A percentile compares a stretch with the other conserved stretches of the same genome.
Evolutionary conservation across 2,113 vertebrate genomes (phyloP).

Genomic region (Poeciliopsis retropinna): DNA sequence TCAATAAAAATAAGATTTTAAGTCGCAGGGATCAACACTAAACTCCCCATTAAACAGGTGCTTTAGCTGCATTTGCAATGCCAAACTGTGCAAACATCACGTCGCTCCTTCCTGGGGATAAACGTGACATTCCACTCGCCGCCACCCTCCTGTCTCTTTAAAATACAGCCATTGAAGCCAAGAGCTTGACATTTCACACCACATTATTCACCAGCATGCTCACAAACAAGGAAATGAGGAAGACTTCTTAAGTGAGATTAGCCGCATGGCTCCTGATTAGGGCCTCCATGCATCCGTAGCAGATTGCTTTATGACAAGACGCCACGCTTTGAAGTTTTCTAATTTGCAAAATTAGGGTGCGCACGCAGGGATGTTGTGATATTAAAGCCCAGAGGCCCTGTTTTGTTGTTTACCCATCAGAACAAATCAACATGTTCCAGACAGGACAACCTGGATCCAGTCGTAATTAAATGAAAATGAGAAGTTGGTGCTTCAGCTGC

Average conservation of each 20-base stretch:
- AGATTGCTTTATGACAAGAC: slow-evolving; percentile 44
- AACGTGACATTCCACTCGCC: slow-evolving; percentile 22
- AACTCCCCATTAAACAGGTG: not conserved
- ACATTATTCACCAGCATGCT: slow-evolving; percentile 69
- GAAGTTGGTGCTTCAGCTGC: slow-evolving; percentile 33
- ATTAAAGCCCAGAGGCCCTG: slow-evolving; percentile 28
- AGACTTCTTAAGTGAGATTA: slow-evolving; percentile 62
- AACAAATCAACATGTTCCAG: slow-evolving; percentile 62
- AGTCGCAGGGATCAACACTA: slow-evolving; percentile 14
- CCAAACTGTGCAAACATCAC: slow-evolving; percentile 24
- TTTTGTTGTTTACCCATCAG: slow-evolving; percentile 52
- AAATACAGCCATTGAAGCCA: slow-evolving; percentile 31
- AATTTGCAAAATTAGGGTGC: slow-evolving; percentile 34
- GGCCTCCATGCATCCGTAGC: slow-evolving; percentile 29
- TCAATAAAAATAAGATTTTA: slow-evolving; percentile 16
- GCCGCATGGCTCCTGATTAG: slow-evolving; percentile 37
- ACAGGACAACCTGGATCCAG: slow-evolving; percentile 53
- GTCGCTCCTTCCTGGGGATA: slow-evolving; percentile 6
- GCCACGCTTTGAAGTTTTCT: slow-evolving; percentile 55
- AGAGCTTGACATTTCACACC: slow-evolving; percentile 66
- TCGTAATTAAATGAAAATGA: slow-evolving; percentile 69
- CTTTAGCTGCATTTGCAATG: slow-evolving; percentile 12
- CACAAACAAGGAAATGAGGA: slow-evolving; percentile 65
- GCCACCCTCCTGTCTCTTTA: slow-evolving; percentile 19
- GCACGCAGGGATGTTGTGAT: slow-evolving; percentile 21